phyloP scores from a whole-genome alignment of 2,113 vertebrate species.

The Actenoides hombroni region DNA sequence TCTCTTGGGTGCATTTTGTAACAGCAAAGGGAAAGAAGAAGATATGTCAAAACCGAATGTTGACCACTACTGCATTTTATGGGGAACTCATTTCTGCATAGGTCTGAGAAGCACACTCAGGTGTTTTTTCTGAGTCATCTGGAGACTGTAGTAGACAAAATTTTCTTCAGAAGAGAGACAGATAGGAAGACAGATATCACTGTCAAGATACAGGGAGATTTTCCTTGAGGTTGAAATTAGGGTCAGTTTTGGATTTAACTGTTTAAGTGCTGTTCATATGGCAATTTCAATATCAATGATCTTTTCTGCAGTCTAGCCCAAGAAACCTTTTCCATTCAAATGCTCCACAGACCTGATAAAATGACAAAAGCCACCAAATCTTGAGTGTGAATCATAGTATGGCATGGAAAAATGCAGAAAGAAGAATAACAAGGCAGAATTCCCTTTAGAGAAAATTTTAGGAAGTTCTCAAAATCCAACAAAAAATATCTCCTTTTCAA shows the following conservation, averaged over 20 bases:
- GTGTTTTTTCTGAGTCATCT: not conserved
- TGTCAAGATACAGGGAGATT: not conserved
- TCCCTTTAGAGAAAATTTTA: not conserved
- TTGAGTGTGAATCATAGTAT: not conserved
- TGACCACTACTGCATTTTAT: not conserved
- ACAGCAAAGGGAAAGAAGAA: not conserved
- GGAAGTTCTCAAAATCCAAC: not conserved
- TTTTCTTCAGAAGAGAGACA: not conserved
- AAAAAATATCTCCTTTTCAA: not conserved
- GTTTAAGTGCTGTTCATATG: not conserved
- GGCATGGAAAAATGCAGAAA: not conserved
- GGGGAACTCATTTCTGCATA: not conserved
- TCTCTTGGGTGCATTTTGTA: not conserved
- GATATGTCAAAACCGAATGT: not conserved
- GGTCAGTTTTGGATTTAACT: not conserved
- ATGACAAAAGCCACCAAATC: not conserved
- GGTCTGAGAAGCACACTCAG: not conserved
- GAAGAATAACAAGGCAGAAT: not conserved
- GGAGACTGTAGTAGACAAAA: not conserved
- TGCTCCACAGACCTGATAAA: not conserved
- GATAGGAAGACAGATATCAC: not conserved
- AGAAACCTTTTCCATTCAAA: not conserved
- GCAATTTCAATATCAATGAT: accelerated
- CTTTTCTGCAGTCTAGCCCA: not conserved
- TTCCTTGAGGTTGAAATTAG: not conserved